Conservation (phyloP, 1,140 invertebrate species). For the Dendroctonus ponderosae region DNA sequence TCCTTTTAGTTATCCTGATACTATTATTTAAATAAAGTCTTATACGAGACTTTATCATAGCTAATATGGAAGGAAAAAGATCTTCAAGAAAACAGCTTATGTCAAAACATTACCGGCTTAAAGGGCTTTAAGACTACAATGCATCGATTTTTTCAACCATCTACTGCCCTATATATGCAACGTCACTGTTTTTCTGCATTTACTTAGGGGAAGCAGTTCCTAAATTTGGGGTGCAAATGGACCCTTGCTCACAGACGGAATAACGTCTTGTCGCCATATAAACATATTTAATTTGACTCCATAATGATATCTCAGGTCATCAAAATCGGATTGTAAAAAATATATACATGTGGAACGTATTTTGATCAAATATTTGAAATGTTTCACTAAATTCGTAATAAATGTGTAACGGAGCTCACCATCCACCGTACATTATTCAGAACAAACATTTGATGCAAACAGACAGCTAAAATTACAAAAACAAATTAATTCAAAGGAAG, state of each 20-base stretch:
- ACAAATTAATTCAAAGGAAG: constrained; percentile 36
- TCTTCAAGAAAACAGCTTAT: not conserved
- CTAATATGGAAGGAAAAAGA: not conserved
- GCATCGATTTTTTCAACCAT: too few species aligned
- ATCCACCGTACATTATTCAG: constrained; percentile 27
- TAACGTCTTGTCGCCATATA: not conserved
- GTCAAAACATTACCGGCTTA: constrained; percentile 14
- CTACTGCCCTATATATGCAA: constrained; percentile 17
- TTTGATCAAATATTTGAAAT: too few species aligned
- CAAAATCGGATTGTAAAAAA: not conserved
- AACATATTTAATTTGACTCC: not conserved
- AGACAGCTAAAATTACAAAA: constrained; percentile 32
- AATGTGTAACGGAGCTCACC: constrained; percentile 7
- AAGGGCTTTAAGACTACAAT: too few species aligned
- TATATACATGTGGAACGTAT: not conserved
- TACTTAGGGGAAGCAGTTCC: constrained; percentile 8
- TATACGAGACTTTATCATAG: not conserved
- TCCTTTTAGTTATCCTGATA: constrained; percentile 4
- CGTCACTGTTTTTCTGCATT: constrained; percentile 15
- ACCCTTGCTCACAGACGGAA: not conserved
- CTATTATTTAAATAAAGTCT: constrained; percentile 10
- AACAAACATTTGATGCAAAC: constrained; percentile 32
- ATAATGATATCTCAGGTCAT: not conserved
- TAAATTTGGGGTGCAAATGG: constrained; percentile 14
- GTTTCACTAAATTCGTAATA: constrained; percentile 9